Evolutionary conservation across 2,888 invertebrate species (phyloP), one percentile per base, ranked within the genome.

Genomic region (Nomada hirtipes): DNA sequence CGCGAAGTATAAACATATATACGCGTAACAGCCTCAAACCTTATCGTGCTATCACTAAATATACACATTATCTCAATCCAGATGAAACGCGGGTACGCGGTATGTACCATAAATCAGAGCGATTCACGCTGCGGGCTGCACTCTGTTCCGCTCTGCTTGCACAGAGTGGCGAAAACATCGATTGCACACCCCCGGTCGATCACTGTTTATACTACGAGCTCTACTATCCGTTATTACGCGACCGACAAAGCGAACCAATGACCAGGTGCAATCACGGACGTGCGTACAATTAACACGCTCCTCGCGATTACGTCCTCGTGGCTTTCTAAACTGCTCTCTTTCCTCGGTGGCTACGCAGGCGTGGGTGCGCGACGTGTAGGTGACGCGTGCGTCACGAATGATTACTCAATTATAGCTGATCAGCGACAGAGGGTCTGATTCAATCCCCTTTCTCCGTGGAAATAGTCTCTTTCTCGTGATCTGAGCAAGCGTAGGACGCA

Each of bases 61-160:
- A 23, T 79, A 53, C 20, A 53, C 18, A 20, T 55, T 52, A 61
- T 55, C 29, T 36, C 23, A 60, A 29, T 10, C 18, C 52, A 11
- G 42, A 44, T 13, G 47, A 72, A 65, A 75, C 85, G 60, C 55
- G 69, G 68, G 74, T 71, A 76, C 63, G 74, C 68, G 67, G 18
- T 15, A 36, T 7, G 70, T 73, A 82, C 61, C 67, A 75, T 76
- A 76, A 85, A 85, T 76, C 71, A 53, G 29, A 23, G 63, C 60
- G 85, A 74, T 68, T 60, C 75, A 42, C 68, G 59, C 64, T 75
- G 55, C 69, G 23, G 13, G n/a, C 52, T 73, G 65, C 70, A 26
- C 29, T 84, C 68, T 65, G 77, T 86, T 86, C 76, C 76, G 81
- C 84, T 86, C 84, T 75, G 81, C 60, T 86, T 79, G 71, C 76